Base-by-base conservation (phyloP, 2,797 vertebrate genomes). In the Odontamblyopus lacepedii region DNA sequence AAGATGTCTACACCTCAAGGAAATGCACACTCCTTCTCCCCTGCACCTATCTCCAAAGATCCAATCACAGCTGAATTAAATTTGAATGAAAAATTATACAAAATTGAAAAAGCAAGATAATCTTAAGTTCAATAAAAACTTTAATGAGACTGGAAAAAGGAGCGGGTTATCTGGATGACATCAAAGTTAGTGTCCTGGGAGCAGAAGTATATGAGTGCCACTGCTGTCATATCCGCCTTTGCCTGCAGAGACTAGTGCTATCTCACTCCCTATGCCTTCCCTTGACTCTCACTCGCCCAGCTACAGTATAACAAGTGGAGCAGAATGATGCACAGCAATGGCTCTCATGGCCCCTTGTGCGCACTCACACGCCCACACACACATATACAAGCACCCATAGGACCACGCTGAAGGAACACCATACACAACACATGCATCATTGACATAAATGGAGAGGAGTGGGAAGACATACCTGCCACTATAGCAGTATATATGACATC, bases 251-350 rank as follows among this genome's bases (percentile, higher is more conserved):
- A 72, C 32, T 77, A 9, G 81, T 65, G 75, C 77, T 70, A 29
- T 77, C 78, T 72, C 73, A 30, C 71, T n/a, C 65, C 65, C 48
- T 67, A 51, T 55, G 29, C 65, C 29, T 18, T 29, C 19, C 30
- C 27, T 67, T 67, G 73, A 67, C 38, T 79, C 70, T 81, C 73
- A 75, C 77, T 70, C 74, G 82, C 81, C 83, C 74, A 69, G 51
- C 76, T 84, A 83, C 81, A 86, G 88, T 88, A 85, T 79, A 87
- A 83, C 91, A 93, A 93, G 91, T 93, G 90, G 92, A 92, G 92
- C 93, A 92, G 92, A 94, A 94, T 94, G 92, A 94, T 94, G 87
- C 85, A 88, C 87, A 85, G 85, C 90, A 89, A 85, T 85, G 82
- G 71, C 74, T 87, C 87, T 74, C 75, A 77, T 64, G 73, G 80